A percentile compares a stretch with the other conserved stretches of the same genome.
phyloP scores from a whole-genome alignment of 2,888 invertebrate genomes.

The Metacarcinus magister region DNA sequence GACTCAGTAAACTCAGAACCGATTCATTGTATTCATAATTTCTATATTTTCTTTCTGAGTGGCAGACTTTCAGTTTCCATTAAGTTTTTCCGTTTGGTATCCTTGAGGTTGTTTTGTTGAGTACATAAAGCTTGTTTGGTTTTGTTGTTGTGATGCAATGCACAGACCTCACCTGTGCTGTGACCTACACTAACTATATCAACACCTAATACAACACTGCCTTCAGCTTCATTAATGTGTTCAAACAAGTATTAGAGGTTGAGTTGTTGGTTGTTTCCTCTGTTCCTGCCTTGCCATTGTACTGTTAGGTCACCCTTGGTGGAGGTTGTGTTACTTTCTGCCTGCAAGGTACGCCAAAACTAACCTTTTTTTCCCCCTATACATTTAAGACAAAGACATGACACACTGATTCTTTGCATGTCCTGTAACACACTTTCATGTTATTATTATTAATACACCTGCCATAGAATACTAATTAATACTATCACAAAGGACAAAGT shows the following conservation, averaged over 20 bases:
- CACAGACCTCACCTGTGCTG: neutral
- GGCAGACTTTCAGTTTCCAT: neutral
- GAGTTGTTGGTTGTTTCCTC: neutral
- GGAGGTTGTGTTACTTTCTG: neutral
- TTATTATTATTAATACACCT: neutral
- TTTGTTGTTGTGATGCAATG: neutral
- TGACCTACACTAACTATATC: neutral
- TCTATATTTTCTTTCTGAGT: neutral
- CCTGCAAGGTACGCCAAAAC: neutral
- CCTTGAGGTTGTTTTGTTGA: neutral
- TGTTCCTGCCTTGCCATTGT: neutral
- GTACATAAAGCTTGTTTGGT: neutral
- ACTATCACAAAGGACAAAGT: conserved; percentile 33
- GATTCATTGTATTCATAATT: neutral
- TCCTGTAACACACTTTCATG: neutral
- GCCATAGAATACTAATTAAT: neutral
- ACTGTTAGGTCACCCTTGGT: neutral
- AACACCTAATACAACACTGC: neutral
- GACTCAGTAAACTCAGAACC: neutral
- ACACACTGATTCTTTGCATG: neutral
- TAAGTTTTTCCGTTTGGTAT: neutral
- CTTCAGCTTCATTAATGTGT: neutral
- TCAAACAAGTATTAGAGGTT: neutral
- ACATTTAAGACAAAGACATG: neutral
- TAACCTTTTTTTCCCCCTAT: neutral